Percentiles rank a stretch among this genome's conserved stretches.
phyloP scores from a whole-genome alignment of 2,113 vertebrate genomes.

The Andinoacara biseriatus region DNA sequence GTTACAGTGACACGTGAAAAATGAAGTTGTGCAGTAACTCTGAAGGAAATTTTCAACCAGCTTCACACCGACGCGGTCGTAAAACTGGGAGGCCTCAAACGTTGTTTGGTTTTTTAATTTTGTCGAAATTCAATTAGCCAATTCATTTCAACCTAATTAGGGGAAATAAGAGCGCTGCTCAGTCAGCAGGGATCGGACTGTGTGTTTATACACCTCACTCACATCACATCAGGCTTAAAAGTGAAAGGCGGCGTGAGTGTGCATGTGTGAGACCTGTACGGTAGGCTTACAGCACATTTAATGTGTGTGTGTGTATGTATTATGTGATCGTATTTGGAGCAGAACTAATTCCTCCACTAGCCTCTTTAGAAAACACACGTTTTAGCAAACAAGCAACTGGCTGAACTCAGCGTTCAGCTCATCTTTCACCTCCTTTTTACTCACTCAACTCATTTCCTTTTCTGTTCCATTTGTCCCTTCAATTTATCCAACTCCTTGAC shows the following conservation, averaged over 20 bases:
- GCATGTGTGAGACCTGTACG: neutral
- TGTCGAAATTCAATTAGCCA: conserved; percentile 16
- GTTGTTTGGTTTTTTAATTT: neutral
- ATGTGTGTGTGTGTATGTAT: conserved; percentile 34
- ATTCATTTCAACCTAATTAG: conserved; percentile 30
- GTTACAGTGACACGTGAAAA: neutral
- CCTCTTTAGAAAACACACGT: conserved; percentile 41
- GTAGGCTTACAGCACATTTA: conserved; percentile 18
- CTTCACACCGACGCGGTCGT: neutral
- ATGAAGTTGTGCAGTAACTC: neutral
- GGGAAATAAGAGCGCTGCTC: neutral
- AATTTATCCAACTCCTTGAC: neutral
- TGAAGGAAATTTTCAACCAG: neutral
- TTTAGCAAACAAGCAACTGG: conserved; percentile 25
- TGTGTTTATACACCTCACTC: neutral
- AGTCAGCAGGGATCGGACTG: neutral
- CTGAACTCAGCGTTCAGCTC: neutral
- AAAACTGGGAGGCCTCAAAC: neutral
- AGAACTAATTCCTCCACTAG: conserved; percentile 63
- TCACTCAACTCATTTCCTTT: neutral
- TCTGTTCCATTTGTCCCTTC: neutral
- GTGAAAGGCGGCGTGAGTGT: neutral
- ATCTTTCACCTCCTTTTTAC: neutral
- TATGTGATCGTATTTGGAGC: conserved; percentile 60
- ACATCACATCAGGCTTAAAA: neutral